Evolutionary conservation across 2,113 vertebrate species (phyloP), one percentile per base, ranked within the genome.

Genomic region (Anarhynchus alexandrinus): DNA sequence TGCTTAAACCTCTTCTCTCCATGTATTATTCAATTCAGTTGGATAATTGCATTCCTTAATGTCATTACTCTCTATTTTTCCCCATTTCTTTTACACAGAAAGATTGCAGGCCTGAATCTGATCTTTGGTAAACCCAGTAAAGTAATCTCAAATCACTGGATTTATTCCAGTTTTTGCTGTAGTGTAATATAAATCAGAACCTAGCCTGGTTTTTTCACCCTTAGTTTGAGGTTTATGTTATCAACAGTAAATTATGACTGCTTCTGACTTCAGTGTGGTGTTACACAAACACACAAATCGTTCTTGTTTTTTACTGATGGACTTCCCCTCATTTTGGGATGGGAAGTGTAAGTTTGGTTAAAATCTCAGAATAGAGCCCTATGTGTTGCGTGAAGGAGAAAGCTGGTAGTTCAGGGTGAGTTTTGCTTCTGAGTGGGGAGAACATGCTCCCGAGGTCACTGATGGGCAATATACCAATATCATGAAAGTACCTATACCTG

Each of bases 41-140:
- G 29, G 30, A 87, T 96, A 96, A 97, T 96, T 96, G 89, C 47
- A 90, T 93, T 87, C 59, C 90, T 94, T 96, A 97, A 97, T 95
- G 84, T 80, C 59, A 90, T 97, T 97, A 95, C 78, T 93, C 64
- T 82, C 38, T 93, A 47, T 95, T 94, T 94, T 77, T 30, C 54
- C 67, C 49, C 59, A 78, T 95, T 96, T 90, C 30, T 96, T 95
- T 95, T 92, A 93, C 30, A 72, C 36, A 2, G 71, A 82, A 79
- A 90, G 70, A 91, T 87, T 87, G 57, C 58, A 86, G 82, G 52
- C 62, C 82, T 95, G 62, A 90, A 93, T 86, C 70, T 96, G 82
- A 91, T 97, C 92, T 94, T 95, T 86, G 58, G 84, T 86, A 91
- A 94, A 94, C 58, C 57, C 51, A 55, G 90, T 69, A 62, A 88